Base-by-base conservation (phyloP, 2,888 invertebrate species). In the Nysson spinosus region DNA sequence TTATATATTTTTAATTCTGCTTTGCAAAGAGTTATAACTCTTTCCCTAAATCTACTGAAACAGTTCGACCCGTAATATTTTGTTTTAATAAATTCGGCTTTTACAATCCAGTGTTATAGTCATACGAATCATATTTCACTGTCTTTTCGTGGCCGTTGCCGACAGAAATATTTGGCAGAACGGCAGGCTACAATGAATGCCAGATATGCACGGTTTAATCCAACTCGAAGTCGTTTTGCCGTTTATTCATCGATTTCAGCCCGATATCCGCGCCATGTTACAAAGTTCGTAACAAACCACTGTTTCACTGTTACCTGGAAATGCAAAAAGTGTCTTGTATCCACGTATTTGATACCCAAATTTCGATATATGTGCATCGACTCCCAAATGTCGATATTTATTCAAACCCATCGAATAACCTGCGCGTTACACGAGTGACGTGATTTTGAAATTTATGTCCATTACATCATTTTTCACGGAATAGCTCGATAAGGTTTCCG, bases 161-260 rank as follows among this genome's bases (percentile, higher is more conserved):
- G 67, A 61, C 57, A 62, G 66, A 72, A 72, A 72, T 72, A 69
- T 72, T 72, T 52, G 57, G 37, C 37, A 43, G 43, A 20, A 37
- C 26, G n/a, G 54, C 28, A 40, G 26, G 26, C 60, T 35, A 49
- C 72, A 69, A 69, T 65, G 69, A 72, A 69, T 57, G 57, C 40
- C 51, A 69, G 73, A 62, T 72, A 69, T 55, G 57, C 62, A 69
- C 28, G 70, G 57, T 69, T 72, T 72, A 66, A 62, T 72, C 62
- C 55, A 35, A 20, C 44, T 50, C 43, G 20, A 42, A 52, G 52
- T 40, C 46, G 39, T 61, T 52, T 61, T 40, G 40, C n/a, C 51
- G 60, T 37, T 56, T 69, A 50, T 32, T 49, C 69, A 58, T 67
- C 67, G 67, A 67, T 67, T 66, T 30, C 54, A 35, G 39, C 30